A percentile compares a stretch with the other conserved stretches of the same genome.
Evolutionary conservation across 2,113 vertebrate genomes (phyloP).

Genomic region (Leptodactylus fuscus): DNA sequence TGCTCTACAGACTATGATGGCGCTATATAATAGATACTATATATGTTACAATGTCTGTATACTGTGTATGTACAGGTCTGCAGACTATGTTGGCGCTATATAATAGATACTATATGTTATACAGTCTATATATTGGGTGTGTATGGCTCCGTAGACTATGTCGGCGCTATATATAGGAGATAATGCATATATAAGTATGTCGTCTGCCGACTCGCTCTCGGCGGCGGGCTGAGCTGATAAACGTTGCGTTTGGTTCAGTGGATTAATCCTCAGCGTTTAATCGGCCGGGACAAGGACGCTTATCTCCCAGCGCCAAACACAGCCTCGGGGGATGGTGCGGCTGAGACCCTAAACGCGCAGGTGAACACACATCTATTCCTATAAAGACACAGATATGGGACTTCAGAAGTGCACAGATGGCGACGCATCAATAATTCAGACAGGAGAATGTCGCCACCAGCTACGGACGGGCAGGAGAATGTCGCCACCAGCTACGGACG

Average conservation of each 20-base stretch:
- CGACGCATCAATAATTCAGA: not conserved
- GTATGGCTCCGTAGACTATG: not conserved
- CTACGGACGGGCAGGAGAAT: not conserved
- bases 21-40: too few species aligned
- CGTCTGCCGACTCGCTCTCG: not conserved
- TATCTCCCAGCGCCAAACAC: slow-evolving; percentile 53
- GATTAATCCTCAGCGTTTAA: slow-evolving; percentile 59
- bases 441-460: too few species aligned
- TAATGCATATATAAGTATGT: not conserved
- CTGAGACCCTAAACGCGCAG: slow-evolving; percentile 12
- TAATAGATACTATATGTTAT: too few species aligned
- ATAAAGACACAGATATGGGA: slow-evolving; percentile 8
- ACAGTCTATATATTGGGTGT: too few species aligned
- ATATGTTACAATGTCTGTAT: not conserved
- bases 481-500: not conserved
- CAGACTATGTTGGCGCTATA: slow-evolving; percentile 10
- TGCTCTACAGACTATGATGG: not conserved
- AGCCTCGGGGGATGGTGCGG: not conserved
- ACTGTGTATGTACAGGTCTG: not conserved
- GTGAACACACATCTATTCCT: not conserved
- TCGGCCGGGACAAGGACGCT: slow-evolving; percentile 51
- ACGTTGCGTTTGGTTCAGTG: slow-evolving; percentile 43
- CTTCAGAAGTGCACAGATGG: not conserved
- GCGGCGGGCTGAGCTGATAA: not conserved
- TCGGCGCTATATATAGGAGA: not conserved